A percentile compares a stretch with the other conserved stretches of the same genome.
Evolutionary conservation across 2,113 vertebrate species (phyloP).

Genomic region (Spea bombifrons): DNA sequence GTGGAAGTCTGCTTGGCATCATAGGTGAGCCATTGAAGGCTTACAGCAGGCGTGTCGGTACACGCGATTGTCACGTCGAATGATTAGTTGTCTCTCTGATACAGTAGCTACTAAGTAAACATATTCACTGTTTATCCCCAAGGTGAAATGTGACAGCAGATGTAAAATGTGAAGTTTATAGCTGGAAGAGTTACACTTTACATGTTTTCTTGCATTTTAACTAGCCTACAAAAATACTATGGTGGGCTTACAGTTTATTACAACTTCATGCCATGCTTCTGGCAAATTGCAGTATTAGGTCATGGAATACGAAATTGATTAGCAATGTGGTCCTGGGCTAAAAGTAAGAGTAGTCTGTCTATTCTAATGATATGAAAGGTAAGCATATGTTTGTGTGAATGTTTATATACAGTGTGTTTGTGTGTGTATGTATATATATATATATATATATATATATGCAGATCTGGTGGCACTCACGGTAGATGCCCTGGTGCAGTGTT

Average conservation of each 20-base stretch:
- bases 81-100: not conserved
- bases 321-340: no score
- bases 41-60: conserved; percentile 3
- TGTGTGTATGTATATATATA: no score
- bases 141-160: not conserved
- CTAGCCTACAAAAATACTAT: conserved; percentile 4
- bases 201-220: conserved; percentile 18
- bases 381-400: no score
- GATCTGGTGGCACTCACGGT: no score
- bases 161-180: not conserved
- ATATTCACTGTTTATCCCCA: not conserved
- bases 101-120: not conserved
- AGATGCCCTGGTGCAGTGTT: no score
- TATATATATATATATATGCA: no score
- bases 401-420: no score
- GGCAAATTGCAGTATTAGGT: not conserved
- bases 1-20: conserved; percentile 14
- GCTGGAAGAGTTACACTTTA: conserved; percentile 9
- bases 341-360: no score
- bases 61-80: conserved; percentile 13
- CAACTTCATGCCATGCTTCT: not conserved
- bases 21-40: not conserved
- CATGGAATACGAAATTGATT: no score
- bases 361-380: no score
- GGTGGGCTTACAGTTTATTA: conserved; percentile 19